Base-by-base conservation (phyloP, 2,113 vertebrate genomes). In the Manacus vitellinus region DNA sequence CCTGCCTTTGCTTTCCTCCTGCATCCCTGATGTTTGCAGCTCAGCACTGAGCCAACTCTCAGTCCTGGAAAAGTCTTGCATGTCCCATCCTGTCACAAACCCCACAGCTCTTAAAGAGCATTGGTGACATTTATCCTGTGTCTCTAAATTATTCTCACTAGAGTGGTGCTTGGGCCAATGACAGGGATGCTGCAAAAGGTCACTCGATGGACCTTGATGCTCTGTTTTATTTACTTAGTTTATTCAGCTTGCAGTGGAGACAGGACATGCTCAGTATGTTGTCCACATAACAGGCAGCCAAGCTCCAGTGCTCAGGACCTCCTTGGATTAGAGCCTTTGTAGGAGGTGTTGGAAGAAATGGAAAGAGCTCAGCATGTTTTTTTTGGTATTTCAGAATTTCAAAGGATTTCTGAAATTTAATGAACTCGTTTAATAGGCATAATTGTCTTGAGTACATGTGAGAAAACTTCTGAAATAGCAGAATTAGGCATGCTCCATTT, bases 401-500 rank as follows among this genome's bases (percentile, higher is more conserved):
- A 98, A 97, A 98, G 95, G 89, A 94, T 96, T 97, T 97, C 88
- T 97, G 97, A 96, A 97, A 98, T 98, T 91, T 98, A 98, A 98
- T 98, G 97, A 98, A 97, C 90, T 95, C 87, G 13, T 89, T 90
- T 96, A 96, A 95, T 93, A 93, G 93, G 96, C 96, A 88, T 98
- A 97, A 98, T 98, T 98, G 97, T 98, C 97, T 97, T 98, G 92
- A 97, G 95, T 96, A 97, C 96, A 97, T 98, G 97, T 96, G 95
- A 98, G 97, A 97, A 98, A 97, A 97, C 97, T 98, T 98, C 96
- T 95, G 96, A 97, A 98, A 97, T 96, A 97, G 97, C 94, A 96
- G 96, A 98, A 98, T 98, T 98, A 98, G 98, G 96, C 97, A 98
- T 98, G 98, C 98, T 98, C 98, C 98, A 98, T 98, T 98, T 98